A percentile compares a stretch with the other conserved stretches of the same genome.
Evolutionary conservation across 1,140 invertebrate species (phyloP).

Genomic region (Drosophila serrata): DNA sequence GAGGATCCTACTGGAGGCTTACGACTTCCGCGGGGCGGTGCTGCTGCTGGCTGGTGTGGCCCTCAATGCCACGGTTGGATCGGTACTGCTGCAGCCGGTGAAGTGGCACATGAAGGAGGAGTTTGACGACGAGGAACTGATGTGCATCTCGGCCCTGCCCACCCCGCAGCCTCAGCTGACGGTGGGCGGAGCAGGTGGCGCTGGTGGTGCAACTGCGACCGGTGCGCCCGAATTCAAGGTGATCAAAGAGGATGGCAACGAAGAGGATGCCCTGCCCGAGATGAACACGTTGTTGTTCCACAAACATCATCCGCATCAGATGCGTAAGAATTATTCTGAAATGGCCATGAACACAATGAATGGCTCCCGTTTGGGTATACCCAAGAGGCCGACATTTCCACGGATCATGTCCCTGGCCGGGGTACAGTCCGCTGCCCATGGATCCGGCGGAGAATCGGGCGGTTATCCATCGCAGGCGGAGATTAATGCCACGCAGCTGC

Average conservation of each 20-base stretch:
- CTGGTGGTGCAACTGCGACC: slow-evolving; percentile 17
- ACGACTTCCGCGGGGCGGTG: slow-evolving; percentile 88
- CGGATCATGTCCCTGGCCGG: slow-evolving; percentile 82
- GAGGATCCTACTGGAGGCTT: slow-evolving; percentile 87
- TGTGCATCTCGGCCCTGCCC: slow-evolving; percentile 83
- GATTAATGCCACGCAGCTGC: slow-evolving; percentile 74
- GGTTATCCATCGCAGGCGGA: slow-evolving; percentile 73
- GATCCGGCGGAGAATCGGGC: slow-evolving; percentile 46
- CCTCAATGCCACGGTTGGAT: slow-evolving; percentile 89
- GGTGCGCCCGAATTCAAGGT: slow-evolving; percentile 69
- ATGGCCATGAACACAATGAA: slow-evolving; percentile 85
- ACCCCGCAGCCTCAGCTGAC: slow-evolving; percentile 69
- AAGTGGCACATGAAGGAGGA: slow-evolving; percentile 89
- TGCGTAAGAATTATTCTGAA: slow-evolving; percentile 84
- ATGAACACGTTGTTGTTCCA: slow-evolving; percentile 82
- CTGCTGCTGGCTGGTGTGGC: slow-evolving; percentile 89
- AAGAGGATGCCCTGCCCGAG: slow-evolving; percentile 85
- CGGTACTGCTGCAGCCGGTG: slow-evolving; percentile 89
- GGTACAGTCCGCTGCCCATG: slow-evolving; percentile 72
- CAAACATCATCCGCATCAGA: slow-evolving; percentile 66
- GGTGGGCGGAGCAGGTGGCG: slow-evolving; percentile 29
- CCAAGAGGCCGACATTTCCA: slow-evolving; percentile 84
- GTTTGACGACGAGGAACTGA: slow-evolving; percentile 87
- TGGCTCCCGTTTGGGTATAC: slow-evolving; percentile 65
- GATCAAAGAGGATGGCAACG: slow-evolving; percentile 85